Percentiles rank a stretch among this genome's conserved stretches.
Evolutionary conservation across 2,113 vertebrate genomes (phyloP).

Genomic region (Cryptomyrus ogoouensis): DNA sequence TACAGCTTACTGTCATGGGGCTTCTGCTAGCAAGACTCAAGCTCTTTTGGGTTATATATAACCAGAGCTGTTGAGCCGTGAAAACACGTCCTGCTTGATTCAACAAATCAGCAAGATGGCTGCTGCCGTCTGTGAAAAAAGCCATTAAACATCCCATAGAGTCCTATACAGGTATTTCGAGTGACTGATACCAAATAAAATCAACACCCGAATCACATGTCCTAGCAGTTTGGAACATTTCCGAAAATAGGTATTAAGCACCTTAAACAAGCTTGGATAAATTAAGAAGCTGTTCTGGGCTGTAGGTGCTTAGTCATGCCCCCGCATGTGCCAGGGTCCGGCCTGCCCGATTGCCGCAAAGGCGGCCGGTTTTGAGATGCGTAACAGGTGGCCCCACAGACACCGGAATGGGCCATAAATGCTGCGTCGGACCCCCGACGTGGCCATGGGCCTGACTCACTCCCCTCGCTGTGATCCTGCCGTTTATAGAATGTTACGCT

Average conservation of each 20-base stretch:
- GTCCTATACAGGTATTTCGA: neutral
- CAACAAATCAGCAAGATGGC: neutral
- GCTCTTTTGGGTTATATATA: conserved; percentile 30
- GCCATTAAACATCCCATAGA: conserved; percentile 7
- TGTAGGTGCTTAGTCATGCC: neutral
- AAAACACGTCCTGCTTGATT: conserved; percentile 27
- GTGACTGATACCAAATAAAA: neutral
- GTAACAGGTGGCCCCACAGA: neutral
- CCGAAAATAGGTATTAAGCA: neutral
- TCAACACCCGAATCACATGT: neutral
- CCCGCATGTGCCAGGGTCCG: neutral
- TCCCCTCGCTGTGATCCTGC: conserved; percentile 11
- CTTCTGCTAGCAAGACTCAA: conserved; percentile 4
- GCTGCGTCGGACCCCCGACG: neutral
- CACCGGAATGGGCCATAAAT: neutral
- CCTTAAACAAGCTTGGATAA: neutral
- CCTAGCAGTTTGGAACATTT: neutral
- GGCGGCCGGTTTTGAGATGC: neutral
- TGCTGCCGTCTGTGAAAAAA: conserved; percentile 36
- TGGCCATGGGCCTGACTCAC: neutral
- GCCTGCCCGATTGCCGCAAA: neutral
- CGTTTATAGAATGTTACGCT: conserved; percentile 9
- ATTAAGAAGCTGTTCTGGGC: neutral
- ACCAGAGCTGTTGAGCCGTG: conserved; percentile 21
- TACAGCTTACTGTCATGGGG: neutral